phyloP scores from a whole-genome alignment of 2,888 invertebrate genomes.

The Sinhomidia bicolor region DNA sequence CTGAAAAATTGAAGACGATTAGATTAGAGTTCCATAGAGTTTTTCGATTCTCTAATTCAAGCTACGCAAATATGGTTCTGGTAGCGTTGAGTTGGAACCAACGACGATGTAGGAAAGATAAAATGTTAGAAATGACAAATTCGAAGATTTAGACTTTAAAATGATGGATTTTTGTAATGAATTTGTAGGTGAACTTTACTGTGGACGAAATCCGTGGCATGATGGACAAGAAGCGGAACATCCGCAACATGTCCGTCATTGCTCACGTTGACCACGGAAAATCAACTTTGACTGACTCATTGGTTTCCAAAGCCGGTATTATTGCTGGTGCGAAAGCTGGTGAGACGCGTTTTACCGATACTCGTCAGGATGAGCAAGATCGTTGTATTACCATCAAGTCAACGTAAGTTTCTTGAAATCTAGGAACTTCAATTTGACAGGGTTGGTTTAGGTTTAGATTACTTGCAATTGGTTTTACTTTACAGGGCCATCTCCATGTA shows the following conservation, averaged over 20 bases:
- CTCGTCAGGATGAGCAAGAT: conserved; percentile 99
- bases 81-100: too few relatives aligned
- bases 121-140: too few relatives aligned
- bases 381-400: conserved; percentile 99
- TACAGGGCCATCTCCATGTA: conserved; percentile 99
- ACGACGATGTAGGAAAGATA: too few relatives aligned
- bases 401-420: conserved; percentile 93
- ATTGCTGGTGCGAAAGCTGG: conserved; percentile 99
- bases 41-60: too few relatives aligned
- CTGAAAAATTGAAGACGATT: too few relatives aligned
- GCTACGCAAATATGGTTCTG: too few relatives aligned
- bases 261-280: conserved; percentile 99
- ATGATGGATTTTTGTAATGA: not conserved
- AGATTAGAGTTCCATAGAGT: too few relatives aligned
- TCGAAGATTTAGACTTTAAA: too few relatives aligned
- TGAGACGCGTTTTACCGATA: conserved; percentile 99
- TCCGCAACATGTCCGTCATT: conserved; percentile 99
- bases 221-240: conserved; percentile 99
- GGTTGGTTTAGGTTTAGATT: too few relatives aligned
- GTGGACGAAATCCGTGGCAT: conserved; percentile 99
- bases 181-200: conserved; percentile 98
- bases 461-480: conserved; percentile 65
- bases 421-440: not conserved
- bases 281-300: conserved; percentile 99
- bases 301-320: conserved; percentile 99